Conservation (phyloP, 2,888 invertebrate species). For the Drosophila tripunctata region DNA sequence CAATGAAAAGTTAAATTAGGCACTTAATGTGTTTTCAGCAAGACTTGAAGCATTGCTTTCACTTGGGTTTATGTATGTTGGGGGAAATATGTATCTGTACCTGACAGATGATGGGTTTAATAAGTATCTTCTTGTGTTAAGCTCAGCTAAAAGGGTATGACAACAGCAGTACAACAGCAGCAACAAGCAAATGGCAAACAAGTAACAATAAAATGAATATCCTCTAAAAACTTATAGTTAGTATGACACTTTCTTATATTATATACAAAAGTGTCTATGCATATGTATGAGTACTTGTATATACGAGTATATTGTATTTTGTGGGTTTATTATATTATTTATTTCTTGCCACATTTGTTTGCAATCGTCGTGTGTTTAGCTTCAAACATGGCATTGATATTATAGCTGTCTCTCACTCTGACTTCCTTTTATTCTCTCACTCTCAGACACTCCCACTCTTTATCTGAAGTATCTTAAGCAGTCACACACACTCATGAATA, state of each 20-base stretch:
- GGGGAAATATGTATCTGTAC: slow-evolving; percentile 11
- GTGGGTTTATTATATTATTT: slow-evolving; percentile 16
- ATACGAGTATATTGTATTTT: neutral
- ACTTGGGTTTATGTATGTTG: neutral
- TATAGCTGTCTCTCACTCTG: neutral
- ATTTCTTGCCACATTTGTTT: slow-evolving; percentile 38
- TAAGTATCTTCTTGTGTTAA: slow-evolving; percentile 28
- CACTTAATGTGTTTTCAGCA: slow-evolving; percentile 11
- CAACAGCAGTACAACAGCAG: slow-evolving; percentile 1
- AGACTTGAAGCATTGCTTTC: slow-evolving; percentile 1
- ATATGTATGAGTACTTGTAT: slow-evolving; percentile 2
- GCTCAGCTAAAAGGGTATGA: neutral
- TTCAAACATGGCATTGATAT: slow-evolving; percentile 49
- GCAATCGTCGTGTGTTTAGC: slow-evolving; percentile 53
- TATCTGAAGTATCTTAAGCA: slow-evolving; percentile 63
- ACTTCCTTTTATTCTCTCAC: neutral
- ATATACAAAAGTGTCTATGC: neutral
- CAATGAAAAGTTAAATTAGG: slow-evolving; percentile 19
- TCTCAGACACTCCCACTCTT: neutral
- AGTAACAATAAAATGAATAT: slow-evolving; percentile 11
- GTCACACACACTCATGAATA: slow-evolving; percentile 66
- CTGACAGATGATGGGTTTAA: slow-evolving; percentile 18
- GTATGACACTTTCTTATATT: neutral
- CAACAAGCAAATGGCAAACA: slow-evolving; percentile 13
- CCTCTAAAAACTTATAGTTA: neutral